Evolutionary conservation across 2,113 vertebrate species (phyloP).

Genomic region (Pterocles burchelli): DNA sequence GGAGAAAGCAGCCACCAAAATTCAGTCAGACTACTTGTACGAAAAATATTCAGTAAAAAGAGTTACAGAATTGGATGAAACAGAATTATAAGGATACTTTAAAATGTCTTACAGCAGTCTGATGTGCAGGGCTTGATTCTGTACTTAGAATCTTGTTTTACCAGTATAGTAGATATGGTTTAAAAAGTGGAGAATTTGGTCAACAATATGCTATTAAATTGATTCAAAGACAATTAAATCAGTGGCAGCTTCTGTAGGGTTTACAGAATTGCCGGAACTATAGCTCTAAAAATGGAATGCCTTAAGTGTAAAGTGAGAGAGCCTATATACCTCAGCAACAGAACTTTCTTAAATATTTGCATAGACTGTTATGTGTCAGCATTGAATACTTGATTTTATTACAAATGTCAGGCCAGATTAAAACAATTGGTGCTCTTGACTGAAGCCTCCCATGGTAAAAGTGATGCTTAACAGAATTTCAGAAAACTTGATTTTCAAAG

Average conservation of each 20-base stretch:
- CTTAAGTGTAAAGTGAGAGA: neutral
- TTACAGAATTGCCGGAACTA: neutral
- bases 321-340: neutral
- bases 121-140: neutral
- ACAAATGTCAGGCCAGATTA: neutral
- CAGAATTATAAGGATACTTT: neutral
- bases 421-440: neutral
- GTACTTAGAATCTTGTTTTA: neutral
- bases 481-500: neutral
- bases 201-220: neutral
- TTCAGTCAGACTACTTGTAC: neutral
- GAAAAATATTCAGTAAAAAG: neutral
- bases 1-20: constrained; percentile 9
- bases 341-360: neutral
- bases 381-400: neutral
- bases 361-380: neutral
- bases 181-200: neutral
- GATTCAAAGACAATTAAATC: neutral
- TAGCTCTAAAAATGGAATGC: neutral
- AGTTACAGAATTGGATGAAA: neutral
- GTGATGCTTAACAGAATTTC: neutral
- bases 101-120: neutral
- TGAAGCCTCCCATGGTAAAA: neutral
- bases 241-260: neutral
- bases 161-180: neutral